Conservation (phyloP, 2,113 vertebrate genomes). For the Condylura cristata region DNA sequence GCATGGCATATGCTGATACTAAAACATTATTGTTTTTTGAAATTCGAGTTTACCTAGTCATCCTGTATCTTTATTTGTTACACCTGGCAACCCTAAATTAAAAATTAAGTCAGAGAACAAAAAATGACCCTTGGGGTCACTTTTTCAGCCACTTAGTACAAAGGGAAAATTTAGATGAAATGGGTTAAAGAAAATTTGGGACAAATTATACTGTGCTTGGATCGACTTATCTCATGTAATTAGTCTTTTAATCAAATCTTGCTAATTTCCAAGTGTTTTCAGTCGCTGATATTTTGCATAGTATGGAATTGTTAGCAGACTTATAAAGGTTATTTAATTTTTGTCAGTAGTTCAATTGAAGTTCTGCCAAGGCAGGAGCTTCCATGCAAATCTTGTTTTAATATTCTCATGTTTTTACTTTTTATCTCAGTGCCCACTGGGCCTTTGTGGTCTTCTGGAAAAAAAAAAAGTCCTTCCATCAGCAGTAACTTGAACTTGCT, state of each 20-base stretch:
- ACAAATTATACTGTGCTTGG: neutral
- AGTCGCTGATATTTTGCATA: neutral
- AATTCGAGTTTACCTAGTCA: neutral
- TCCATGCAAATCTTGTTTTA: neutral
- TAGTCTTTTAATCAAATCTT: neutral
- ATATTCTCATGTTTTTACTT: conserved; percentile 30
- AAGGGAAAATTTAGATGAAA: neutral
- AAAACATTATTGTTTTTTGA: conserved; percentile 33
- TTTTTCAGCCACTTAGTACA: neutral
- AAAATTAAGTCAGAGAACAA: conserved; percentile 3
- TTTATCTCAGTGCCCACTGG: conserved; percentile 11
- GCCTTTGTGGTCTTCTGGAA: neutral
- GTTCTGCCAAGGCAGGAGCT: neutral
- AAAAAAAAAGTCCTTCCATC: neutral
- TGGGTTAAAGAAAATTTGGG: neutral
- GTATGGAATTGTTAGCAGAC: neutral
- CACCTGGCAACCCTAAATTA: neutral
- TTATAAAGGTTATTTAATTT: neutral
- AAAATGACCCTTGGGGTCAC: neutral
- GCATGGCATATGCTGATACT: neutral
- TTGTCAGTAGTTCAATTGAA: neutral
- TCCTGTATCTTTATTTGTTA: conserved; percentile 19
- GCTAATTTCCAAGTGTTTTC: neutral
- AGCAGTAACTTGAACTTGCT: neutral
- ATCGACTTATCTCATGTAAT: neutral